phyloP scores from a whole-genome alignment of 2,888 invertebrate genomes.

The Coelogynopora nodosa region DNA sequence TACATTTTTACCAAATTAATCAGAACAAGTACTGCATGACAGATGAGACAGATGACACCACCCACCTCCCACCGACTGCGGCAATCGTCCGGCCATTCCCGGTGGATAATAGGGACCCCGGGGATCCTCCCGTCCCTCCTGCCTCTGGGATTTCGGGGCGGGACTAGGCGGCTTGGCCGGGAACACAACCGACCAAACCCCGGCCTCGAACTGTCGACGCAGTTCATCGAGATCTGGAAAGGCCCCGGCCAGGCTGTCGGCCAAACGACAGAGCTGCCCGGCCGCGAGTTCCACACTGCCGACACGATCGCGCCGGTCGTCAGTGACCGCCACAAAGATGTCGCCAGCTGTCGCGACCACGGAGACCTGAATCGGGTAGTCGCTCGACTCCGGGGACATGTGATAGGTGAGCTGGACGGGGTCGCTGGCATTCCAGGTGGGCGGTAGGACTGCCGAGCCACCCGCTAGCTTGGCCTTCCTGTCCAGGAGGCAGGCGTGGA shows the following conservation, averaged over 20 bases:
- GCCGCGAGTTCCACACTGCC: slow-evolving; percentile 34
- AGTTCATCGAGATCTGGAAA: slow-evolving; percentile 5
- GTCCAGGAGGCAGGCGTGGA: slow-evolving; percentile 31
- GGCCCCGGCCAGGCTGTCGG: neutral
- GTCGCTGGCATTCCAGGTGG: slow-evolving; percentile 23
- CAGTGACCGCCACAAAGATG: slow-evolving; percentile 5
- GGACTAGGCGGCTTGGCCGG: neutral
- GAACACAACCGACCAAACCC: slow-evolving; percentile 33
- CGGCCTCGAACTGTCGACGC: neutral
- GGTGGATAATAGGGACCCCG: neutral
- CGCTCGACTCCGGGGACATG: neutral
- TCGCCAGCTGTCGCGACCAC: slow-evolving; percentile 34
- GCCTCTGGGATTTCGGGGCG: neutral
- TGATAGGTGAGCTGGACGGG: slow-evolving; percentile 19
- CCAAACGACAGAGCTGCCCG: neutral
- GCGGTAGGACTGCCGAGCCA: slow-evolving; percentile 22
- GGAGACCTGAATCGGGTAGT: slow-evolving; percentile 15
- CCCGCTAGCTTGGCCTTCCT: slow-evolving; percentile 31
- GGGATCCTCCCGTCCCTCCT: too few relatives aligned
- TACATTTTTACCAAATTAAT: too few relatives aligned
- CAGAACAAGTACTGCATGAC: too few relatives aligned
- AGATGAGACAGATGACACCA: too few relatives aligned
- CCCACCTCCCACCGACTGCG: neutral
- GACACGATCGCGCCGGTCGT: neutral
- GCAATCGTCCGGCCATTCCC: neutral